Conservation (phyloP, 2,797 vertebrate genomes). For the Ctenochaetus hawaiiensis region DNA sequence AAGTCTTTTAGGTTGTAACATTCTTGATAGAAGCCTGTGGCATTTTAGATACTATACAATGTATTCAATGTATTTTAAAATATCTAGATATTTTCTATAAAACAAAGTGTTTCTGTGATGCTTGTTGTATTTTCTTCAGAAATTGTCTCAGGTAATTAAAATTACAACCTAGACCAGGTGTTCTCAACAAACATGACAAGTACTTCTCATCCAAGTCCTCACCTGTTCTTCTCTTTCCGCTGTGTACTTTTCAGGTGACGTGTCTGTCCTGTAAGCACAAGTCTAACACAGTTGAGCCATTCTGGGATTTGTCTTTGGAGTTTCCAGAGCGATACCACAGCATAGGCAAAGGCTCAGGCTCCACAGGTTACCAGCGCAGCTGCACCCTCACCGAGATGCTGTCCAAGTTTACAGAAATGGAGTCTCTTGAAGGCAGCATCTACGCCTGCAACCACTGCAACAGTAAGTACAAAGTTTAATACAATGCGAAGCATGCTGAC, state of each 20-base stretch:
- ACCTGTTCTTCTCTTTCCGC: neutral
- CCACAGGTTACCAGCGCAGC: constrained; percentile 88
- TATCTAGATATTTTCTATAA: neutral
- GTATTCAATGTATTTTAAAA: neutral
- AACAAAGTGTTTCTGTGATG: neutral
- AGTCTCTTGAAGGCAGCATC: constrained; percentile 97
- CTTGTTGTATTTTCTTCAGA: neutral
- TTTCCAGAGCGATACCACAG: constrained; percentile 98
- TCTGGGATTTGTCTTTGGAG: constrained; percentile 98
- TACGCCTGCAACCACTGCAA: constrained; percentile 99
- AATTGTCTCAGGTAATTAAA: neutral
- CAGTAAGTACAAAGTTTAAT: constrained; percentile 86
- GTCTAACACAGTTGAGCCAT: constrained; percentile 98
- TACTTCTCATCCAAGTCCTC: neutral
- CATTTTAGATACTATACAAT: no score
- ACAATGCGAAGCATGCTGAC: neutral
- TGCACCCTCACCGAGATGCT: constrained; percentile 98
- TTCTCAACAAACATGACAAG: neutral
- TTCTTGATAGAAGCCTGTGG: no score
- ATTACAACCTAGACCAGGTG: neutral
- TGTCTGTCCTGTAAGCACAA: constrained; percentile 98
- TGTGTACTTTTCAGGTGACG: constrained; percentile 88
- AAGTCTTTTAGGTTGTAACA: no score
- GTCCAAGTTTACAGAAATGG: constrained; percentile 98
- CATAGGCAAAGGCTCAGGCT: constrained; percentile 88